Percentiles rank a stretch among this genome's conserved stretches.
phyloP scores from a whole-genome alignment of 1,140 invertebrate species.

The Mylabris phalerata region DNA sequence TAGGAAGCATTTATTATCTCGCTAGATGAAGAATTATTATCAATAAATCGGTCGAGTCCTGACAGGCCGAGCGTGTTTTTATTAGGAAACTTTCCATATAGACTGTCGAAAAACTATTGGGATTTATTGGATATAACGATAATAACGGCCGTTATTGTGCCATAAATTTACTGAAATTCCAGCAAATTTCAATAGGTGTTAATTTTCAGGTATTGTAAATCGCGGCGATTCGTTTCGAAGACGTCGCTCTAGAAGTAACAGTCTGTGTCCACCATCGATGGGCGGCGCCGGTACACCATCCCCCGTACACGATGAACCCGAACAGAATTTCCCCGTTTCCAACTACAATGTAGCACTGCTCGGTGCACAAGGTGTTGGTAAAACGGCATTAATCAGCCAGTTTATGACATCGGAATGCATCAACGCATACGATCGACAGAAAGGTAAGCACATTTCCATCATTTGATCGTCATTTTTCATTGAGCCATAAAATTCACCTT shows the following conservation, averaged over 20 bases:
- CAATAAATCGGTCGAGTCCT: too few species aligned
- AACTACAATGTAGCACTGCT: constrained; percentile 73
- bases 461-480: neutral
- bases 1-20: too few species aligned
- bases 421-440: constrained; percentile 80
- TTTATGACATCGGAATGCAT: constrained; percentile 94
- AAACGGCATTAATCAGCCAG: constrained; percentile 83
- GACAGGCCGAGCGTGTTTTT: too few species aligned
- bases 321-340: constrained; percentile 38
- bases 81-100: too few species aligned
- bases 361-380: constrained; percentile 81
- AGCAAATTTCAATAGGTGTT: too few species aligned
- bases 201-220: constrained; percentile 72
- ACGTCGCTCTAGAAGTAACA: constrained; percentile 71
- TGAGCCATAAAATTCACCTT: too few species aligned
- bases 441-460: constrained; percentile 45
- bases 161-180: too few species aligned
- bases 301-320: constrained; percentile 36
- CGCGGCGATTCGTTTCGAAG: constrained; percentile 81
- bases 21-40: too few species aligned
- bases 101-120: too few species aligned
- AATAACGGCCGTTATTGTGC: too few species aligned
- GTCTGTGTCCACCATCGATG: constrained; percentile 46
- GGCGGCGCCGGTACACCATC: constrained; percentile 29
- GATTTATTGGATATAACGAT: too few species aligned